A percentile compares a stretch with the other conserved stretches of the same genome.
Evolutionary conservation across 2,113 vertebrate species (phyloP).

Genomic region (Ibidorhyncha struthersii): DNA sequence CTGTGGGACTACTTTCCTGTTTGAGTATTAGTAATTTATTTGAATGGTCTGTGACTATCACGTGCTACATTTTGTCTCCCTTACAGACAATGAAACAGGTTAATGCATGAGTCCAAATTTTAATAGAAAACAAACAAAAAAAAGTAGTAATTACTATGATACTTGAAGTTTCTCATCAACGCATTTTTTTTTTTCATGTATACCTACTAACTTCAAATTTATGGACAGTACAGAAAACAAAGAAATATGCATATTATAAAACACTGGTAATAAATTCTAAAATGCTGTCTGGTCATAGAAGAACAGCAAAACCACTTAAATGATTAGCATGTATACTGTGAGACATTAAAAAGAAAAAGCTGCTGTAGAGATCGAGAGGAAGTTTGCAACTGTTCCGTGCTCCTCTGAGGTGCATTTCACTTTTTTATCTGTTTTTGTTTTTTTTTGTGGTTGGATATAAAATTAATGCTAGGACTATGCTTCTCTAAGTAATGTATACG

Average conservation of each 20-base stretch:
- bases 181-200: not conserved
- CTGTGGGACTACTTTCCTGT: not conserved
- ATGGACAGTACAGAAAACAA: not conserved
- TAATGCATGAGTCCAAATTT: not conserved
- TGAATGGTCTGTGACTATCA: not conserved
- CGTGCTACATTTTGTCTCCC: not conserved
- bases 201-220: not conserved
- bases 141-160: not conserved
- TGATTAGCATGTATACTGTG: not conserved
- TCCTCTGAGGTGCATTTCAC: not conserved
- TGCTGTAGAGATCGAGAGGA: not conserved
- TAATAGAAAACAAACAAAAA: not conserved
- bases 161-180: not conserved
- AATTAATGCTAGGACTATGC: not conserved
- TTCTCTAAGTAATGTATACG: not conserved
- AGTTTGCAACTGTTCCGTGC: not conserved
- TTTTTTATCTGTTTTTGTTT: not conserved
- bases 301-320: not conserved
- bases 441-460: not conserved
- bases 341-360: not conserved
- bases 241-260: not conserved
- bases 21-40: not conserved
- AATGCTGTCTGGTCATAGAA: not conserved
- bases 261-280: not conserved
- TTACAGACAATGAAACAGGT: not conserved